Evolutionary conservation across 2,113 vertebrate genomes (phyloP), one percentile per base, ranked within the genome.

Genomic region (Heterochromis multidens): DNA sequence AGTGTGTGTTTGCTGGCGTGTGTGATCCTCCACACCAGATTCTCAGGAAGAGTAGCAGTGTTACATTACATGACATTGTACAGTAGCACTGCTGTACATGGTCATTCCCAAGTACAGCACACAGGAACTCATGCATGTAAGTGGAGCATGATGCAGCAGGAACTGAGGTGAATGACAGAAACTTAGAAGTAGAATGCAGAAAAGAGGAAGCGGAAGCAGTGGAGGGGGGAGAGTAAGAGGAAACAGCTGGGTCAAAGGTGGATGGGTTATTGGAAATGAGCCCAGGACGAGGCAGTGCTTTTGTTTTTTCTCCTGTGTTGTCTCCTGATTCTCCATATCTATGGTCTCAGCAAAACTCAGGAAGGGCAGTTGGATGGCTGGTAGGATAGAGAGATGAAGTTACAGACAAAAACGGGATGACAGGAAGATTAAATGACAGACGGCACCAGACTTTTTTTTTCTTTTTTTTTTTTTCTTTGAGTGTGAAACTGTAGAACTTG

Each of bases 181-280:
- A 65, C 67, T 79, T 10, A 87, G 81, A 88, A 89, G 59, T 84
- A 56, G 70, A 81, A 74, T 84, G 63, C 79, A 49, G 46, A 62
- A 62, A 84, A 77, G 56, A 92, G 80, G 58, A 91, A 88, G n/a
- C n/a, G n/a, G n/a, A n/a, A n/a, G 80, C 1, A 21, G 27, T 29
- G 14, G 19, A 27, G 58, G 52, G 31, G 37, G 43, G 37, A 46
- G 54, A 70, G 61, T 13, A 56, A 79, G 62, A 88, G 93, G 93
- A 93, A 93, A 86, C 88, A 81, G 92, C 87, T 87, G 89, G 90
- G 79, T 90, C 87, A 89, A 37, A 79, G 80, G 83, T 86, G 77
- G 23, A 1, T 21, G 91, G 77, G 85, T 88, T 86, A 77, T 90
- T 89, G 93, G 92, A 93, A 94, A 91, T 92, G 23, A 90, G 63